Base-by-base conservation (phyloP, 2,797 vertebrate species). In the Megalops cyprinoides region DNA sequence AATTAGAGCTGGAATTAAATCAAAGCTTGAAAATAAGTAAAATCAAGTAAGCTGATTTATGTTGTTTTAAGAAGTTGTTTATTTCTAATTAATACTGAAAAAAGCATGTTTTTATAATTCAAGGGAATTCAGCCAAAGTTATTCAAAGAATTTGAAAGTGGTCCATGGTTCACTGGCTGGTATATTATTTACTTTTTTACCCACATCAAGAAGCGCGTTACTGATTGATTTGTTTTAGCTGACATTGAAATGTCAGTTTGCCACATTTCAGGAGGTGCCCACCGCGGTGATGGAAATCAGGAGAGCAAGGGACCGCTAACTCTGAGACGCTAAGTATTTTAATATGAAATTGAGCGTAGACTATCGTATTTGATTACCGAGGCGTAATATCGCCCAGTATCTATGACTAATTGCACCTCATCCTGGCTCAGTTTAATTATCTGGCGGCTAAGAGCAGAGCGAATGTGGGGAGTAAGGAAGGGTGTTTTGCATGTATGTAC, bases 401-500 rank as follows among this genome's bases (percentile, higher is more conserved):
- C 79, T 20, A 60, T 86, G 87, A 88, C 85, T 88, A 91, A 88
- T 86, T 90, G 89, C 84, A 76, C 83, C 20, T 76, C 58, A 84
- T 87, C 86, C 85, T 81, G 81, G 85, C 80, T 25, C 10, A 73
- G 85, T 85, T 90, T 87, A 87, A 75, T 75, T 60, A 60, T 84
- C 74, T 74, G 15, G 25, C 55, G 28, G 31, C 46, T 76, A 23
- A 37, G 49, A 37, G 34, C 14, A 51, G 75, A 0, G 20, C 20
- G 23, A 42, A 39, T 44, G 56, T 56, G 23, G 14, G 44, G 39
- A 15, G 48, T 44, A 77, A 67, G 28, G 46, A 46, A 14, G 12
- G 51, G 18, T 84, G 79, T 77, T 88, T 73, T 42, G 91, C 90
- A 92, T 92, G 85, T 90, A 87, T 92, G 92, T 90, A 84, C 75